Percentiles rank a stretch among this genome's conserved stretches.
These are phyloP conservation scores for Xanthorhoe designata DNA, from an alignment of 2,888 invertebrate species.

Conservation along the genomic window DNA sequence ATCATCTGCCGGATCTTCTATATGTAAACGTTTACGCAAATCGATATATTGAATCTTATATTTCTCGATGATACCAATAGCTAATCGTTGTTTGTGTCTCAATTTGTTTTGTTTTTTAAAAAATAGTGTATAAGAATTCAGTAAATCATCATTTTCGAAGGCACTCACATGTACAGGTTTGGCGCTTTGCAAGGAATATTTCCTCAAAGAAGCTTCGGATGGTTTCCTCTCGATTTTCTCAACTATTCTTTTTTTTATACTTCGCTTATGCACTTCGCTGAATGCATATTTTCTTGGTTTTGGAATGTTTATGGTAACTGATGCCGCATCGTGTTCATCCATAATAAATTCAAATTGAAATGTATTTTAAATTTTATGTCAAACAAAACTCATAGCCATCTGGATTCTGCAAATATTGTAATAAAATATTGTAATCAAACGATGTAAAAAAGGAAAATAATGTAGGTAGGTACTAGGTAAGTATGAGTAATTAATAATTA, in stretches of 20 bases:
- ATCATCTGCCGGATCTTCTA: constrained; percentile 54
- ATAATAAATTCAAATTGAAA: constrained; percentile 31
- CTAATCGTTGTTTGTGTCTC: constrained; percentile 52
- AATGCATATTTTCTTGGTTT: constrained; percentile 47
- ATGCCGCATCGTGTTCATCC: constrained; percentile 51
- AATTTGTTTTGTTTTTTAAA: constrained; percentile 56
- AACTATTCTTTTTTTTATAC: constrained; percentile 30
- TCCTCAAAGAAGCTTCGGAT: constrained; percentile 44
- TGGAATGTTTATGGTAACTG: constrained; percentile 55
- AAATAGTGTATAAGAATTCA: constrained; percentile 63
- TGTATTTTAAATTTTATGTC: background rate
- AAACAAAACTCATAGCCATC: constrained; percentile 21
- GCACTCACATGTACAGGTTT: constrained; percentile 50
- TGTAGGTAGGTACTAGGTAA: too few relatives aligned
- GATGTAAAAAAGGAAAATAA: background rate
- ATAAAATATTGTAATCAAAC: background rate
- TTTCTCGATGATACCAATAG: constrained; percentile 55
- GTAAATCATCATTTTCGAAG: constrained; percentile 56
- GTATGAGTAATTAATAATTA: background rate
- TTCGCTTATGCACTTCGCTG: constrained; percentile 38
- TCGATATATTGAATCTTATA: constrained; percentile 63
- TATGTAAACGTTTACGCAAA: constrained; percentile 54
- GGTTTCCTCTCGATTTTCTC: constrained; percentile 42
- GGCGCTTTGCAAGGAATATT: constrained; percentile 50
- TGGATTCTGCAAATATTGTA: constrained; percentile 4